These are phyloP conservation scores for Vipera ursinii DNA, from an alignment of 2,797 vertebrate genomes.

Conservation along the genomic window DNA sequence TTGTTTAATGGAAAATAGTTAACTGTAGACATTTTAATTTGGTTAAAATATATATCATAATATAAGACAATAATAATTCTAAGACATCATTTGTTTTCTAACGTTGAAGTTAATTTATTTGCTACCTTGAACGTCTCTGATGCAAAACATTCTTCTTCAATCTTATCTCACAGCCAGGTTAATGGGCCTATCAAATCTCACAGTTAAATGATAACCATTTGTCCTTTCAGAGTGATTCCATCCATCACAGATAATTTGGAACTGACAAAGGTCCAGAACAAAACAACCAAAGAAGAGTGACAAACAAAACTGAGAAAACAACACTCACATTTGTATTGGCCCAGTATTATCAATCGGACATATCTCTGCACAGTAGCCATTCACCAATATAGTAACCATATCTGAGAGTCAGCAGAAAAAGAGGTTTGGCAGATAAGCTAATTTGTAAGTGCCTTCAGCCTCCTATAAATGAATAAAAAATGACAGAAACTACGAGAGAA, in stretches of 20 bases:
- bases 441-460: background rate
- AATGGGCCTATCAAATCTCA: conserved; percentile 34
- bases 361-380: conserved; percentile 22
- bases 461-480: background rate
- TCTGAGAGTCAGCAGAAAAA: conserved; percentile 10
- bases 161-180: conserved; percentile 28
- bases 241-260: conserved; percentile 37
- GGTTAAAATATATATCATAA: background rate
- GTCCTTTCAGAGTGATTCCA: conserved; percentile 35
- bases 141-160: background rate
- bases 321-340: conserved; percentile 19
- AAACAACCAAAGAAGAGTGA: conserved; percentile 39
- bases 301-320: conserved; percentile 33
- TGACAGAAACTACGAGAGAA: background rate
- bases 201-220: conserved; percentile 46
- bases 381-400: conserved; percentile 26
- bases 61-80: conserved; percentile 8
- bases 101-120: background rate
- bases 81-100: background rate
- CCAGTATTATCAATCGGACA: conserved; percentile 27
- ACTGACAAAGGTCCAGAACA: conserved; percentile 36
- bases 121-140: background rate
- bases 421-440: conserved; percentile 25
- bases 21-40: background rate
- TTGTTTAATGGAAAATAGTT: background rate